Conservation (phyloP, 2,888 invertebrate genomes). For the Nycteola revayana region DNA sequence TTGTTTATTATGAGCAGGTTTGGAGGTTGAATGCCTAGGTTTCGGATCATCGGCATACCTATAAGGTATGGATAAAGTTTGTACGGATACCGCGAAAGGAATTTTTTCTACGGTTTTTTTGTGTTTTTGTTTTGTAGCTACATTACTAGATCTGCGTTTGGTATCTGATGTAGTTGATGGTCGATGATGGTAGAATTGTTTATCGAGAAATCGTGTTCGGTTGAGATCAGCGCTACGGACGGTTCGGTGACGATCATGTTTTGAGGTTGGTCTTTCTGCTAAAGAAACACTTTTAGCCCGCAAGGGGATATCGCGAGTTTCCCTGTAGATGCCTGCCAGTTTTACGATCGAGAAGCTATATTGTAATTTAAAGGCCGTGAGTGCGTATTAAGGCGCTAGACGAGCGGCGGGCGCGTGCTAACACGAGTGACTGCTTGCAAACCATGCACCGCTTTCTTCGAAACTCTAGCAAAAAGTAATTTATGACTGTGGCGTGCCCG, state of each 20-base stretch:
- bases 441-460: constrained; percentile 54
- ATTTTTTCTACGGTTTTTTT: constrained; percentile 59
- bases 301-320: constrained; percentile 49
- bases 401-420: constrained; percentile 45
- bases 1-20: constrained; percentile 40
- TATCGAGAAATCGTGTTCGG: constrained; percentile 45
- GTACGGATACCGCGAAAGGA: constrained; percentile 63
- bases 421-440: constrained; percentile 58
- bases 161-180: constrained; percentile 34
- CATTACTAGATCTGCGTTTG: constrained; percentile 40
- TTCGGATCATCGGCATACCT: constrained; percentile 63
- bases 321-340: constrained; percentile 47
- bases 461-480: constrained; percentile 71
- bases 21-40: constrained; percentile 61
- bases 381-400: constrained; percentile 33
- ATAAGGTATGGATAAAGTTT: constrained; percentile 70
- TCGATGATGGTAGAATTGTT: constrained; percentile 46
- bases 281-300: constrained; percentile 68
- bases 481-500: constrained; percentile 71
- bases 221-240: constrained; percentile 59
- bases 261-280: constrained; percentile 58
- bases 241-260: constrained; percentile 49
- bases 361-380: constrained; percentile 12
- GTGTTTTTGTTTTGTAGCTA: constrained; percentile 59
- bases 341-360: constrained; percentile 27